Conservation (phyloP, 1,140 invertebrate species). For the Scaptomyza montana region DNA sequence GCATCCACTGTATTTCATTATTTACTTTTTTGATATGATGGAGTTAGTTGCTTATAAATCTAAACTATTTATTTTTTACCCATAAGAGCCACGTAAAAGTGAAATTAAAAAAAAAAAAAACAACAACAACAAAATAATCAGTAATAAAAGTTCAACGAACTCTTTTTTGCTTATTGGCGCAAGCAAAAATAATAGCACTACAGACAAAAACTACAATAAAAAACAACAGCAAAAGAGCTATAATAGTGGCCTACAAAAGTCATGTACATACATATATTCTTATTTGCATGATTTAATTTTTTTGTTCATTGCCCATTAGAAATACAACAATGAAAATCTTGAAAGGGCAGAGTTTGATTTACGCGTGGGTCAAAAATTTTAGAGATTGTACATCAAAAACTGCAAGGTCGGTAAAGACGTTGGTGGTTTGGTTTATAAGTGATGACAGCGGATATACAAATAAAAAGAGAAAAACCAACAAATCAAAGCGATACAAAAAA, state of each 20-base stretch:
- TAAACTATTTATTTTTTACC: no score
- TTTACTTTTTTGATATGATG: no score
- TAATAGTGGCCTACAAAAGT: constrained; percentile 60
- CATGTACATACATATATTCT: constrained; percentile 25
- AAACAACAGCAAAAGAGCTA: constrained; percentile 64
- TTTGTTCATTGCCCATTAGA: no score
- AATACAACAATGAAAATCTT: constrained; percentile 23
- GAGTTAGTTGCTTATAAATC: no score
- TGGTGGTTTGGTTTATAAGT: constrained; percentile 23
- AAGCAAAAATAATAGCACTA: constrained; percentile 21
- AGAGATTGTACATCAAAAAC: constrained; percentile 33
- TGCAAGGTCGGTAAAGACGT: constrained; percentile 51
- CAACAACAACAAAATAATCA: constrained; percentile 50
- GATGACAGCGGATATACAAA: no score
- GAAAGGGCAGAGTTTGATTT: constrained; percentile 35
- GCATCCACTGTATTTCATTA: no score
- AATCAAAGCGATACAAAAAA: constrained; percentile 17
- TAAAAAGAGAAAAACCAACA: no score
- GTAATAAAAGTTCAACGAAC: constrained; percentile 69
- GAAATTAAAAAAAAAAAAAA: constrained; percentile 60
- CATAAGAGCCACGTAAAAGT: constrained; percentile 53
- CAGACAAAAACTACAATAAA: constrained; percentile 29
- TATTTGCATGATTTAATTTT: constrained; percentile 44
- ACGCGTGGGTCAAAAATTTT: constrained; percentile 53
- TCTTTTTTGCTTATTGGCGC: constrained; percentile 74